These are phyloP conservation scores for Paelopatides confundens DNA, from an alignment of 53 echinoderm and acorn worm genomes.

Conservation along the genomic window DNA sequence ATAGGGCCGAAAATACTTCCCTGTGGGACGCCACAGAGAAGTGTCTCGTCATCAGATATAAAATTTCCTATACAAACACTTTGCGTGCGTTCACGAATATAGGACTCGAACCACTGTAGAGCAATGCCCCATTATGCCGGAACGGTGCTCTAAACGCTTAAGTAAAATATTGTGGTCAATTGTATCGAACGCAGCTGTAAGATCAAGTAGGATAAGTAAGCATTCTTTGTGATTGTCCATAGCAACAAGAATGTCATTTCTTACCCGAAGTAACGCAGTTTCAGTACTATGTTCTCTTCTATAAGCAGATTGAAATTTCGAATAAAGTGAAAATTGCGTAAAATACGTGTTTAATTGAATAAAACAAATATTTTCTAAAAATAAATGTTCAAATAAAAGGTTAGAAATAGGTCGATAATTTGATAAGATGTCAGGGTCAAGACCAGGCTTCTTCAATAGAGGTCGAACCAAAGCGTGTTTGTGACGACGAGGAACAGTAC, in stretches of 20 bases:
- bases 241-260: neutral
- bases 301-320: neutral
- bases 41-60: neutral
- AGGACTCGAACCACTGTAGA: neutral
- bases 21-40: slow-evolving; percentile 48
- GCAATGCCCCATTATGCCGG: neutral
- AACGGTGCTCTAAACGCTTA: neutral
- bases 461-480: neutral
- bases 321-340: neutral
- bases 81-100: neutral
- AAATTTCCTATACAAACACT: neutral
- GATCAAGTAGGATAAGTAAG: neutral
- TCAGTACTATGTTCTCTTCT: neutral
- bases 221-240: slow-evolving; percentile 19
- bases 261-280: neutral
- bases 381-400: neutral
- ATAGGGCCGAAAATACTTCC: slow-evolving; percentile 34
- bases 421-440: neutral
- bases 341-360: neutral
- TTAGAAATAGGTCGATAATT: neutral
- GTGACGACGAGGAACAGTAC: neutral
- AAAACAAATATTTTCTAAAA: neutral
- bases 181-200: slow-evolving; percentile 15
- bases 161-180: neutral
- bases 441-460: neutral